phyloP scores from a whole-genome alignment of 2,888 invertebrate species.

The Lymantria dispar region DNA sequence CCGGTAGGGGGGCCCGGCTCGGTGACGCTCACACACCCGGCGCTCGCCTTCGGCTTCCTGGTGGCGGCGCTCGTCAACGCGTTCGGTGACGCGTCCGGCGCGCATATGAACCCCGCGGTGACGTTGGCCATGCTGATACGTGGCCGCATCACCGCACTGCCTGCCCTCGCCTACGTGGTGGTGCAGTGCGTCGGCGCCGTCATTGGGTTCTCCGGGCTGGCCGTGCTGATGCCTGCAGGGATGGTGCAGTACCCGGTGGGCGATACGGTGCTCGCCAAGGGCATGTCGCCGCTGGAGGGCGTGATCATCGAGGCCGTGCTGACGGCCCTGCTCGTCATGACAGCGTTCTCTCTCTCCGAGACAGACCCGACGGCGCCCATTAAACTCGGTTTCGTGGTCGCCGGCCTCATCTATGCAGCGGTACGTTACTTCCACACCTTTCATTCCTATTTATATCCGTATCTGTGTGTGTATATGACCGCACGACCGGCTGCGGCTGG shows the following conservation, averaged over 20 bases:
- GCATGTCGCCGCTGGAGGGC: slow-evolving; percentile 34
- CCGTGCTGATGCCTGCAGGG: slow-evolving; percentile 35
- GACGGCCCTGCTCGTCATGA: slow-evolving; percentile 52
- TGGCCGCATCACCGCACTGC: slow-evolving; percentile 65
- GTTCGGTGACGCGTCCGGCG: slow-evolving; percentile 88
- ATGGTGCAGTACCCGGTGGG: slow-evolving; percentile 12
- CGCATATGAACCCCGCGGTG: slow-evolving; percentile 91
- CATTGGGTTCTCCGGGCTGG: slow-evolving; percentile 53
- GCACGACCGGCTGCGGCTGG: too few species aligned
- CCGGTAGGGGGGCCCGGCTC: slow-evolving; percentile 19
- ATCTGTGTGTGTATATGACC: too few species aligned
- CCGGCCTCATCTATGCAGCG: slow-evolving; percentile 64
- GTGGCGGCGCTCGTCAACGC: slow-evolving; percentile 54
- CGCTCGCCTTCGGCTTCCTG: slow-evolving; percentile 64
- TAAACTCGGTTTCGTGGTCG: slow-evolving; percentile 63
- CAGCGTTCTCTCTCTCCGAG: slow-evolving; percentile 56
- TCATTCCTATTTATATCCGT: too few species aligned
- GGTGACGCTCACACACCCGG: slow-evolving; percentile 55
- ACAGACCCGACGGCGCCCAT: slow-evolving; percentile 46
- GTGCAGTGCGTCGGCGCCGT: slow-evolving; percentile 58
- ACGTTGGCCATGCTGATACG: slow-evolving; percentile 84
- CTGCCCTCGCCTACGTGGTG: slow-evolving; percentile 47
- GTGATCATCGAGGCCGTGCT: slow-evolving; percentile 48
- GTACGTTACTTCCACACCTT: slow-evolving; percentile 25
- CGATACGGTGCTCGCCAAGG: slow-evolving; percentile 36